Percentiles rank a stretch among this genome's conserved stretches.
These are phyloP conservation scores for Rhynchotus rufescens DNA, from an alignment of 2,797 vertebrate genomes.

Conservation along the genomic window DNA sequence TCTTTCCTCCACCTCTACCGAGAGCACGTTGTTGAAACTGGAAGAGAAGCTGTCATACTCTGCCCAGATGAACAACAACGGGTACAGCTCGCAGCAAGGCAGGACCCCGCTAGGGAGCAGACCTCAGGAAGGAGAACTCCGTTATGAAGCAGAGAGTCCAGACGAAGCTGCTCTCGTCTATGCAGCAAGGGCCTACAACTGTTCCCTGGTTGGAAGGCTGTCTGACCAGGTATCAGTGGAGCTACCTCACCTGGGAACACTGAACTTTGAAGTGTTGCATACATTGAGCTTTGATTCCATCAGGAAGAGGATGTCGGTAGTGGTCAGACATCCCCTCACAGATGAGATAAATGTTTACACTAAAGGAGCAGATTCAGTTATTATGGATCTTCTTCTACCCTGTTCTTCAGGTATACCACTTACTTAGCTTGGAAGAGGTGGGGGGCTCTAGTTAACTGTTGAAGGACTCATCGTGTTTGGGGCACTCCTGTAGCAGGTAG, in stretches of 20 bases:
- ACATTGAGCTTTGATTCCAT: conserved; percentile 94
- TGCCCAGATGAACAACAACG: conserved; percentile 69
- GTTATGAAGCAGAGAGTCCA: conserved; percentile 95
- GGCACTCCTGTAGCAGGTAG: not conserved
- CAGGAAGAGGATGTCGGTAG: conserved; percentile 97
- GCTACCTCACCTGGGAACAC: conserved; percentile 91
- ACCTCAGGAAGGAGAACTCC: conserved; percentile 84
- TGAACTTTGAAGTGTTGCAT: conserved; percentile 95
- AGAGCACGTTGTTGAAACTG: conserved; percentile 87
- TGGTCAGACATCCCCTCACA: conserved; percentile 93
- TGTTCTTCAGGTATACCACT: conserved; percentile 86
- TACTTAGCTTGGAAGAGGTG: not conserved
- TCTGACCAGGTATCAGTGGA: conserved; percentile 94
- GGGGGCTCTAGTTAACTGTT: not conserved
- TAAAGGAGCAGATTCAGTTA: conserved; percentile 94
- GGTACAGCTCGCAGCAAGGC: conserved; percentile 73
- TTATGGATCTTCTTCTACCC: conserved; percentile 94
- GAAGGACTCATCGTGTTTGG: not conserved
- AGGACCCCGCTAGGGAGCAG: not conserved
- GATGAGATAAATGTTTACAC: conserved; percentile 96
- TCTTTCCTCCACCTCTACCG: conserved; percentile 84
- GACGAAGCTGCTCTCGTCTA: conserved; percentile 97
- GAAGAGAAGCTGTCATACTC: conserved; percentile 80
- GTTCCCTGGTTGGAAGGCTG: conserved; percentile 89
- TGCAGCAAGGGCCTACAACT: conserved; percentile 93